These are phyloP conservation scores for Myiozetetes cayanensis DNA, from an alignment of 2,113 vertebrate species.

Conservation along the genomic window DNA sequence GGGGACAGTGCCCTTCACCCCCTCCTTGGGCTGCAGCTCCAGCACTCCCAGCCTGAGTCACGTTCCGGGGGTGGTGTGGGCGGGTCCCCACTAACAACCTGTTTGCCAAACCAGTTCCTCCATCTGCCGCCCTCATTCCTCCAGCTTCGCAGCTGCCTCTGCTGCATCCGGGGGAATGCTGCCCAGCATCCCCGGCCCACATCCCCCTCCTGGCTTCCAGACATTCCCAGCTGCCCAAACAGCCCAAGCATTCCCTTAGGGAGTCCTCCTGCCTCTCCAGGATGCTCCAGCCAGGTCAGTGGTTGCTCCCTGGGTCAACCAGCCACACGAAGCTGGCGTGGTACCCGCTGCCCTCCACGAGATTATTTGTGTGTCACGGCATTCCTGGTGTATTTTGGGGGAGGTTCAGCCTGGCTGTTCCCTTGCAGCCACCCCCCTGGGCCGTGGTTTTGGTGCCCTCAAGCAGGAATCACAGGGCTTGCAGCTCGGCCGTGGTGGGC, in stretches of 20 bases:
- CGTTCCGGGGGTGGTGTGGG: not conserved
- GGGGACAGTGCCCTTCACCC: not conserved
- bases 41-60: not conserved
- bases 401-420: not conserved
- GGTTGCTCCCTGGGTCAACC: fast-evolving
- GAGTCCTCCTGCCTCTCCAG: not conserved
- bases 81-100: not conserved
- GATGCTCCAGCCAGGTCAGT: not conserved
- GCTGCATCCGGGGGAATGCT: not conserved
- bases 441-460: fast-evolving
- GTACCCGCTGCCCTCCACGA: fast-evolving
- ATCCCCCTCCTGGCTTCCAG: not conserved
- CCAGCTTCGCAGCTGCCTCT: not conserved
- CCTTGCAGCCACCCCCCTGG: not conserved
- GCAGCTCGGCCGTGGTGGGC: not conserved
- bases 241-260: fast-evolving
- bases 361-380: not conserved
- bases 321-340: fast-evolving
- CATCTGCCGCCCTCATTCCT: not conserved
- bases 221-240: not conserved
- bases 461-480: not conserved
- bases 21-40: not conserved
- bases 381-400: fast-evolving
- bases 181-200: not conserved
- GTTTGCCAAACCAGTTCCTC: conserved; percentile 32